Evolutionary conservation across 2,113 vertebrate genomes (phyloP).

Genomic region (Acanthochromis polyacanthus): DNA sequence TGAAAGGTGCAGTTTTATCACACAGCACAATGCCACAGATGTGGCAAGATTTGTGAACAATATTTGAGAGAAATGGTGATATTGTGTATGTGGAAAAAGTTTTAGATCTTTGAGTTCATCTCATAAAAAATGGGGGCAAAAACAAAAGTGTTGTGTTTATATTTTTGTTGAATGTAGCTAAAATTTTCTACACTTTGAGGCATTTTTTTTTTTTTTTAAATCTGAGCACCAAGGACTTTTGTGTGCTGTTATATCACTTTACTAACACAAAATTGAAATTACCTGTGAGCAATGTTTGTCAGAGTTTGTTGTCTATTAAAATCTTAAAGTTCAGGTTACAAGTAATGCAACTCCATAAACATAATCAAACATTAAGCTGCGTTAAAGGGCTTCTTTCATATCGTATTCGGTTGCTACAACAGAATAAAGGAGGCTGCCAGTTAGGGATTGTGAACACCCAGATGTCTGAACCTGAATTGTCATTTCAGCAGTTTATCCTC

Average conservation of each 20-base stretch:
- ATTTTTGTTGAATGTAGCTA: too few relatives aligned
- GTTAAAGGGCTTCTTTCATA: background rate
- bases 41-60: too few relatives aligned
- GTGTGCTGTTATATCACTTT: background rate
- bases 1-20: too few relatives aligned
- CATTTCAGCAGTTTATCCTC: conserved; percentile 10
- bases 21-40: too few relatives aligned
- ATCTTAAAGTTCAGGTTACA: background rate
- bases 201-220: too few relatives aligned
- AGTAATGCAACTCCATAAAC: background rate
- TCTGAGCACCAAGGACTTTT: too few relatives aligned
- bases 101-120: too few relatives aligned
- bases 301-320: background rate
- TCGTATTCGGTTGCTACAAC: background rate
- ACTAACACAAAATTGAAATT: background rate
- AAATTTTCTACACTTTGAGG: background rate
- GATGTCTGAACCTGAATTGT: background rate
- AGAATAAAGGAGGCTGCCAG: background rate
- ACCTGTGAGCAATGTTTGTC: background rate
- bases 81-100: too few relatives aligned
- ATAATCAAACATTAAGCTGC: background rate
- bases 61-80: too few relatives aligned
- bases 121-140: too few relatives aligned
- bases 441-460: background rate
- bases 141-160: too few relatives aligned